Conservation (phyloP, 1,140 invertebrate species). For the Hylyphantes graminicola region DNA sequence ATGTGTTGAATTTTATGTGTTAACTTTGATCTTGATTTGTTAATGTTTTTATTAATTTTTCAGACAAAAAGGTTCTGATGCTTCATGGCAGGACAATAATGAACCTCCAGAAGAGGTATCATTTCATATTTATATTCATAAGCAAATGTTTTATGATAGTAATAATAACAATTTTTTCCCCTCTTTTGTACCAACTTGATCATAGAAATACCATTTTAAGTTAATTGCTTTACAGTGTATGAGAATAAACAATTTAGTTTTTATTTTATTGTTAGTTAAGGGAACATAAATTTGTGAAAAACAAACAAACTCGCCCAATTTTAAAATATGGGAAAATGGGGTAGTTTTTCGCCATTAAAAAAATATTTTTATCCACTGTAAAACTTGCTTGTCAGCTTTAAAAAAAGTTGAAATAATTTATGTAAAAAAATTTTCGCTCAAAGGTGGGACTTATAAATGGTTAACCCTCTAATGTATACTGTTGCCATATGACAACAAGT, state of each 20-base stretch:
- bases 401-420: too few relatives aligned
- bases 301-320: too few relatives aligned
- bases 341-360: too few relatives aligned
- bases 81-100: conserved; percentile 83
- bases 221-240: background rate
- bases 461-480: too few relatives aligned
- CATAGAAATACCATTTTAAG: background rate
- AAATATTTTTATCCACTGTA: too few relatives aligned
- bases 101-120: conserved; percentile 77
- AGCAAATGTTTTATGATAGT: background rate
- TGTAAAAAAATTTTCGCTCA: too few relatives aligned
- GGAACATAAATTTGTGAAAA: too few relatives aligned
- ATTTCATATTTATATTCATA: background rate
- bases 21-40: background rate
- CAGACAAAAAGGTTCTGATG: conserved; percentile 82
- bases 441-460: too few relatives aligned
- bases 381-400: too few relatives aligned
- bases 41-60: conserved; percentile 57
- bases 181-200: background rate
- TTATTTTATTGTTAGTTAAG: background rate
- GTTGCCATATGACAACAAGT: too few relatives aligned
- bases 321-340: too few relatives aligned
- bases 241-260: conserved; percentile 5
- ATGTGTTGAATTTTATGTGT: background rate
- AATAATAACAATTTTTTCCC: background rate